Percentiles rank a stretch among this genome's conserved stretches.
phyloP scores from a whole-genome alignment of 2,113 vertebrate genomes.

The Varanus komodoensis region DNA sequence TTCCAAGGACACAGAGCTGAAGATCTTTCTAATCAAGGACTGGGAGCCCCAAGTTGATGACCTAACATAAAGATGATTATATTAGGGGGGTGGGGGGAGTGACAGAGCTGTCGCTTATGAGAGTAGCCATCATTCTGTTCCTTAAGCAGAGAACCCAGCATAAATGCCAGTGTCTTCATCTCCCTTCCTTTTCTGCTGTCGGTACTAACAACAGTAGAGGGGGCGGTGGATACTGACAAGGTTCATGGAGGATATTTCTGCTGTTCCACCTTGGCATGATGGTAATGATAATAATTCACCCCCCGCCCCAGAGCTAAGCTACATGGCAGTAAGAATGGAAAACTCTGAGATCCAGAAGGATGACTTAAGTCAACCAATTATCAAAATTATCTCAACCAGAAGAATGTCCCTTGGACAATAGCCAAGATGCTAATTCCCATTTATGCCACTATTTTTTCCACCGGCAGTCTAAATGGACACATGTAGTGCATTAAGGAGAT shows the following conservation, averaged over 20 bases:
- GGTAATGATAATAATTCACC: neutral
- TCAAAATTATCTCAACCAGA: conserved; percentile 42
- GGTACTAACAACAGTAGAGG: conserved; percentile 16
- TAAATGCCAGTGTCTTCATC: neutral
- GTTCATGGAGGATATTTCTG: conserved; percentile 28
- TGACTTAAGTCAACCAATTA: conserved; percentile 46
- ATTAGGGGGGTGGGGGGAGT: no score
- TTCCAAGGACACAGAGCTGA: no score
- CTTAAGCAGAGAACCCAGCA: neutral
- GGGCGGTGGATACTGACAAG: neutral
- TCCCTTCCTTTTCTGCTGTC: neutral
- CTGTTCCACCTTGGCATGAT: neutral
- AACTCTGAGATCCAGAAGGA: conserved; percentile 1
- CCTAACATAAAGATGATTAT: no score
- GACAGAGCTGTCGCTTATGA: neutral
- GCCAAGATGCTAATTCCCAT: conserved; percentile 32
- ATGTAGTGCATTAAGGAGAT: conserved; percentile 8
- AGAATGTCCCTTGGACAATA: conserved; percentile 33
- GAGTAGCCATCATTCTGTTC: neutral
- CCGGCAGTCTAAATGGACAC: neutral
- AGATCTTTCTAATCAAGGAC: neutral
- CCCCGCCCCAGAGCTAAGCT: conserved; percentile 22
- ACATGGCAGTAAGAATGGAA: conserved; percentile 33
- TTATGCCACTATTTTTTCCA: conserved; percentile 43
- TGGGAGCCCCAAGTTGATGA: neutral